phyloP scores from a whole-genome alignment of 2,113 vertebrate genomes.

The Phyllopteryx taeniolatus region DNA sequence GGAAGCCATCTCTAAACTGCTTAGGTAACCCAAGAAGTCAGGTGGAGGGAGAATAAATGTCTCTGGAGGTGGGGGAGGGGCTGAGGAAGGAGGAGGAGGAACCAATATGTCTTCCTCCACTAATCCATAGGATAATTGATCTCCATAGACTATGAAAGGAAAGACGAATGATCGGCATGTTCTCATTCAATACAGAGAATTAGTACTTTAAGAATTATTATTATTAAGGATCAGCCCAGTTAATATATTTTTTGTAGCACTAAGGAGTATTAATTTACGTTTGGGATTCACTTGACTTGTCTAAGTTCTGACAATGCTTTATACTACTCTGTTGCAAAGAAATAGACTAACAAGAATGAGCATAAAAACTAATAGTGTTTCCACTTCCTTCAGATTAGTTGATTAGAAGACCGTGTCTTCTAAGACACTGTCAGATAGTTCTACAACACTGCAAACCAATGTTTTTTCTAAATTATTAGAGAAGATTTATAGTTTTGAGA shows the following conservation, averaged over 20 bases:
- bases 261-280: background rate
- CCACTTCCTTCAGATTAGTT: background rate
- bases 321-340: too few species aligned
- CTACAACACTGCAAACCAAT: background rate
- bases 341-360: background rate
- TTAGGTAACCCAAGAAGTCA: slow-evolving; percentile 53
- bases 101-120: slow-evolving; percentile 72
- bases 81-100: slow-evolving; percentile 79
- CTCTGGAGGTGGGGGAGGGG: slow-evolving; percentile 76
- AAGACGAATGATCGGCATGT: slow-evolving; percentile 9
- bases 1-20: slow-evolving; percentile 26
- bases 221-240: background rate
- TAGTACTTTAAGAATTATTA: background rate
- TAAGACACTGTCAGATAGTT: background rate
- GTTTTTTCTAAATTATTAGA: background rate
- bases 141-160: slow-evolving; percentile 65
- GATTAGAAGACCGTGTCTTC: background rate
- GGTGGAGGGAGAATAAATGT: slow-evolving; percentile 48
- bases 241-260: background rate
- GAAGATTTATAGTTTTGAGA: background rate
- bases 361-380: background rate
- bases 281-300: too few species aligned
- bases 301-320: too few species aligned
- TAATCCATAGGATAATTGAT: slow-evolving; percentile 68
- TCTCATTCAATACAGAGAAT: too few species aligned